Conservation (phyloP, 2,888 invertebrate species). For the Acrobasis suavella region DNA sequence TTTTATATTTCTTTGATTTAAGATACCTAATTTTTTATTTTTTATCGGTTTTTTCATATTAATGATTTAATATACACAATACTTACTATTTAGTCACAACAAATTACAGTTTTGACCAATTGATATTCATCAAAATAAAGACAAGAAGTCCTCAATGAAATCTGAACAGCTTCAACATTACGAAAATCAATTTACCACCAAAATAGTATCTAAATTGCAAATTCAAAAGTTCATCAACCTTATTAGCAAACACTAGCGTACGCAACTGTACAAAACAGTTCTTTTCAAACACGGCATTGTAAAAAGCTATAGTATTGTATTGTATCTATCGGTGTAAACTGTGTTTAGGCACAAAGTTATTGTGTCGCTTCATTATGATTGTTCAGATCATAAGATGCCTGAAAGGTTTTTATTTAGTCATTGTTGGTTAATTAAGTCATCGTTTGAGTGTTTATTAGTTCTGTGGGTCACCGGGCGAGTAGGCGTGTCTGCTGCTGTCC, state of each 20-base stretch:
- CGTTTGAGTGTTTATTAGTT: constrained; percentile 57
- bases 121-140: too few relatives aligned
- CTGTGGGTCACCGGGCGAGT: constrained; percentile 63
- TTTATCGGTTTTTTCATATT: too few relatives aligned
- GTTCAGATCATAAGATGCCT: constrained; percentile 56
- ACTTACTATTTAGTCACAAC: too few relatives aligned
- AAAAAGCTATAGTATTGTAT: constrained; percentile 59
- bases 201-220: constrained; percentile 18
- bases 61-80: too few relatives aligned
- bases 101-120: too few relatives aligned
- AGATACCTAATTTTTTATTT: too few relatives aligned
- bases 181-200: neutral
- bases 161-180: neutral
- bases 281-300: constrained; percentile 63
- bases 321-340: constrained; percentile 57
- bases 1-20: too few relatives aligned
- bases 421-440: constrained; percentile 69
- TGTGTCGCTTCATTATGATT: constrained; percentile 60
- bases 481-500: constrained; percentile 52
- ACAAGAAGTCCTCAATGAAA: neutral
- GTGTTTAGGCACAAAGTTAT: constrained; percentile 50
- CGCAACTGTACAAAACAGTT: constrained; percentile 55
- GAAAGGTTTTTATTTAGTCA: constrained; percentile 61
- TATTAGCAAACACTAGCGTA: constrained; percentile 55
- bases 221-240: constrained; percentile 58